These are phyloP conservation scores for Drosophila histrio DNA, from an alignment of 2,888 invertebrate genomes.

Conservation along the genomic window DNA sequence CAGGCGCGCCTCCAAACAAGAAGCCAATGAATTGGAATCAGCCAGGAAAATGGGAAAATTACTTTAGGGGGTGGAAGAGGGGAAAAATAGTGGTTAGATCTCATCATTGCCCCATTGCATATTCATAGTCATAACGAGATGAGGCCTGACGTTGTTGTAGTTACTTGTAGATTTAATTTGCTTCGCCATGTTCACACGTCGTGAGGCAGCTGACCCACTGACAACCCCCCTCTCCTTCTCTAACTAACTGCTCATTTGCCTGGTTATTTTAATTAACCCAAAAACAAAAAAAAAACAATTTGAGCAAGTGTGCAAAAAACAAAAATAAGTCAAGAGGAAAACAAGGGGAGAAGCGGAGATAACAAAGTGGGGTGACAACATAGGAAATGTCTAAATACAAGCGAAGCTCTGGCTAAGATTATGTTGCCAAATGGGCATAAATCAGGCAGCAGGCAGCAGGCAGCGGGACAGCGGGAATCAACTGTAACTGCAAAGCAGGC, in stretches of 20 bases:
- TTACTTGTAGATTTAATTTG: slow-evolving; percentile 52
- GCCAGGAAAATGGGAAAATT: background rate
- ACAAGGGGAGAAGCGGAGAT: background rate
- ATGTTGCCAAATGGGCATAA: slow-evolving; percentile 62
- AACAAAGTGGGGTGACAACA: slow-evolving; percentile 59
- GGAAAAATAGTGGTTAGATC: slow-evolving; percentile 15
- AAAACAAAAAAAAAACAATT: slow-evolving; percentile 46
- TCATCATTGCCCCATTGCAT: slow-evolving; percentile 66
- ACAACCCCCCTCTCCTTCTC: background rate
- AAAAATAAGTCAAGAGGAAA: background rate
- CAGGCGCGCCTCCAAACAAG: slow-evolving; percentile 40
- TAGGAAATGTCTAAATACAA: slow-evolving; percentile 69
- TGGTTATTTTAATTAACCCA: slow-evolving; percentile 72
- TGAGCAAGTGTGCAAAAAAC: slow-evolving; percentile 51
- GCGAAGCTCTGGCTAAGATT: slow-evolving; percentile 38
- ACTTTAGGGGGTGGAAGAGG: background rate
- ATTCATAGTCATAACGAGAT: slow-evolving; percentile 69
- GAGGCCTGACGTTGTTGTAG: slow-evolving; percentile 6
- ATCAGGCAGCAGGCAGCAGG: slow-evolving; percentile 41
- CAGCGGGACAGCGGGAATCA: slow-evolving; percentile 3
- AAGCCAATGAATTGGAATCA: slow-evolving; percentile 1
- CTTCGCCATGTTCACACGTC: slow-evolving; percentile 54
- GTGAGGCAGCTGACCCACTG: slow-evolving; percentile 55
- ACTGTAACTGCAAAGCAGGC: slow-evolving; percentile 63
- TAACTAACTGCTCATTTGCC: slow-evolving; percentile 71